phyloP scores from a whole-genome alignment of 2,113 vertebrate genomes.

The Phycodurus eques region DNA sequence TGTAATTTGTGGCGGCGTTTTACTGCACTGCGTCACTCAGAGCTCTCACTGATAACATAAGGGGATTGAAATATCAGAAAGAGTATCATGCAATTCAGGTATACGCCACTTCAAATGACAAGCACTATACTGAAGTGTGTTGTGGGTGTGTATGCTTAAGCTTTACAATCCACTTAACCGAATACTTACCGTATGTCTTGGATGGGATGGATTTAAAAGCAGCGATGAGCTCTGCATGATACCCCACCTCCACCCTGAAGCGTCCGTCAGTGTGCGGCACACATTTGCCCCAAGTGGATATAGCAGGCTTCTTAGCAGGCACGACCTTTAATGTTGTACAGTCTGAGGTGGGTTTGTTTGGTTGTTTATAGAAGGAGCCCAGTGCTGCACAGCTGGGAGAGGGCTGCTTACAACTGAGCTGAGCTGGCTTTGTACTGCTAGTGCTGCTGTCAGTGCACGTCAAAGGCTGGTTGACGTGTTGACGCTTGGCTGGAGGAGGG shows the following conservation, averaged over 20 bases:
- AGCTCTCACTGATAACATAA: no score
- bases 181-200: slow-evolving; percentile 82
- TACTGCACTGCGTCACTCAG: no score
- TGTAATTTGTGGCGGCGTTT: no score
- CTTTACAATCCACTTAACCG: no score
- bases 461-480: slow-evolving; percentile 19
- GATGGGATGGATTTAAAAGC: slow-evolving; percentile 87
- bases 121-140: neutral
- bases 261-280: slow-evolving; percentile 73
- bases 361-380: slow-evolving; percentile 57
- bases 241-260: slow-evolving; percentile 87
- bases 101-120: neutral
- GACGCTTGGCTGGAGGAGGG: slow-evolving; percentile 23
- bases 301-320: slow-evolving; percentile 62
- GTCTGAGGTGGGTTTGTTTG: slow-evolving; percentile 36
- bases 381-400: slow-evolving; percentile 26
- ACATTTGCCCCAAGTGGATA: slow-evolving; percentile 77
- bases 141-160: neutral
- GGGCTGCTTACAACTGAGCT: slow-evolving; percentile 21
- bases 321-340: slow-evolving; percentile 7
- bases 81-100: neutral
- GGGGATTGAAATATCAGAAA: no score
- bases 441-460: slow-evolving; percentile 10
- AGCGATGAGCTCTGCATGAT: slow-evolving; percentile 80
- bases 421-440: slow-evolving; percentile 20